Evolutionary conservation across 2,113 vertebrate genomes (phyloP).

Genomic region (Dicaeum eximium): DNA sequence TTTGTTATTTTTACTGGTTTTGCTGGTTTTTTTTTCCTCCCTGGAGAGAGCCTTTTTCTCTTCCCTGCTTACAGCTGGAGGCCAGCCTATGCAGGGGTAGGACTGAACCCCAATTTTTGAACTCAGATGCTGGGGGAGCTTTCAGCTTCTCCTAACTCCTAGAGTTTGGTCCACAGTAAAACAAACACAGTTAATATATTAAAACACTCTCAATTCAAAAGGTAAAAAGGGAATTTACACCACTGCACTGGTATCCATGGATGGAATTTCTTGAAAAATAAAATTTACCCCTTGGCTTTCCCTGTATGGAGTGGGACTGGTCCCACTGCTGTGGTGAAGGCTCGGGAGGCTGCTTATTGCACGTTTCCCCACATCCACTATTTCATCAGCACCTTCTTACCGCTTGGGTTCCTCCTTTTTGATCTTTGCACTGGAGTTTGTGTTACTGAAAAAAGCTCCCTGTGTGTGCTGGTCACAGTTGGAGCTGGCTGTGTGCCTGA

Average conservation of each 20-base stretch:
- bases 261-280: constrained; percentile 27
- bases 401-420: not conserved
- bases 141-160: constrained; percentile 41
- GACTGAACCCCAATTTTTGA: constrained; percentile 1
- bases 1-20: constrained; percentile 3
- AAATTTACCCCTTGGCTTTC: constrained; percentile 12
- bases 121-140: not conserved
- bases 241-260: constrained; percentile 41
- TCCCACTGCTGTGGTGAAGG: constrained; percentile 5
- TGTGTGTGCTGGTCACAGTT: not conserved
- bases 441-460: not conserved
- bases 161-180: constrained; percentile 65
- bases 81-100: not conserved
- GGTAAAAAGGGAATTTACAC: constrained; percentile 25
- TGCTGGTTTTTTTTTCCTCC: not conserved
- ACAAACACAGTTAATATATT: constrained; percentile 52
- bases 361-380: constrained; percentile 29
- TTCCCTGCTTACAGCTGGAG: not conserved
- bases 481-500: not conserved
- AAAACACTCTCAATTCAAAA: constrained; percentile 46
- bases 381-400: not conserved
- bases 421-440: not conserved
- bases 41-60: not conserved
- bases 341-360: constrained; percentile 54
- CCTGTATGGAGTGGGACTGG: not conserved